Evolutionary conservation across 2,888 invertebrate species (phyloP), one percentile per base, ranked within the genome.

Genomic region (Papilio gigon): DNA sequence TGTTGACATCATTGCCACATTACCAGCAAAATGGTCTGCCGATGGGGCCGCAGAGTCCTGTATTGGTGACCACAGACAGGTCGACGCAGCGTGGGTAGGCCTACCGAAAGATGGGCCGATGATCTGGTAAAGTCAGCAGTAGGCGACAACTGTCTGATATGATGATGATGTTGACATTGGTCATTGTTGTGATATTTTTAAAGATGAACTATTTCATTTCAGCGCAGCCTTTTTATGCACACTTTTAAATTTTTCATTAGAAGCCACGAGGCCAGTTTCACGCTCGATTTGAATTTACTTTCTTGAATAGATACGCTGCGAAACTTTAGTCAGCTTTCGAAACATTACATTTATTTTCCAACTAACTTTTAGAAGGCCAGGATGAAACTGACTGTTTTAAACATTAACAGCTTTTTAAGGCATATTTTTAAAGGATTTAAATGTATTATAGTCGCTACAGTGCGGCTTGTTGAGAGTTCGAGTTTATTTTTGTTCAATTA

Each of bases 231-330:
- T 50, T 50, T 50, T 50, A 25, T 25, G 50, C 25, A 11, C 9
- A 50, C 25, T 50, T 50, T 50, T 27, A 25, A 50, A 50, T 14
- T 27, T 50, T 50, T 50, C 50, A 50, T 25, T 50, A 50, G 50
- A 50, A 50, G 50, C 25, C 50, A 50, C 50, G 53, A 53, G 53
- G n/a, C 27, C 14, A n/a, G 53, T 50, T 50, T 63, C 63, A 25
- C 63, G 35, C 63, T 63, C 50, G 50, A 63, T 63, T 50, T 44
- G 63, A 40, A 60, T 60, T 35, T 40, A 61, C 61, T 44, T 44
- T 42, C 61, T 42, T 27, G 61, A 44, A 61, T 61, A 42, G 61
- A 61, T 44, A 44, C 61, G 30, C 44, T 44, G 61, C 2, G 4
- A 44, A 61, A 61, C 44, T 61, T 61, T 30, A 27, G 30, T 30